Percentiles rank a stretch among this genome's conserved stretches.
Evolutionary conservation across 2,797 vertebrate species (phyloP).

Genomic region (Buphagus erythrorhynchus): DNA sequence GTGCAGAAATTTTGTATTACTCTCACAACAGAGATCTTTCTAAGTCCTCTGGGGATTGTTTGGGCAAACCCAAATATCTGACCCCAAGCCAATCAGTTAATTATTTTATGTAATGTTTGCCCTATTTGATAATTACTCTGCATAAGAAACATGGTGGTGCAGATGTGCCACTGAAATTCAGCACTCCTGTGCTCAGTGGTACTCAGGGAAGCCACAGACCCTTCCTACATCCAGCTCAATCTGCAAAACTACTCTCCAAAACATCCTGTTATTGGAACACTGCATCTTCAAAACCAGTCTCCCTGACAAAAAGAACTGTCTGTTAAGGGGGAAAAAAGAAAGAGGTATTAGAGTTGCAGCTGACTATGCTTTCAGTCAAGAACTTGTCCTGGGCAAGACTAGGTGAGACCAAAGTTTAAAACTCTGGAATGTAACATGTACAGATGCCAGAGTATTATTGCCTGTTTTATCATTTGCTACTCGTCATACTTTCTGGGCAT

Average conservation of each 20-base stretch:
- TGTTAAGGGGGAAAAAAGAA: accelerated
- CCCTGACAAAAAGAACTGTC: not conserved
- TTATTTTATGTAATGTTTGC: not conserved
- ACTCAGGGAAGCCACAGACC: not conserved
- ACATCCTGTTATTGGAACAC: not conserved
- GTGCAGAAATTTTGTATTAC: not conserved
- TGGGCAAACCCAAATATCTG: not conserved
- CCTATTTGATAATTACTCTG: not conserved
- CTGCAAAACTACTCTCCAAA: accelerated
- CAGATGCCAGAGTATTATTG: not conserved
- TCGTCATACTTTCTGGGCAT: not conserved
- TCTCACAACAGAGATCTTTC: not conserved
- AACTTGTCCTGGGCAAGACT: not conserved
- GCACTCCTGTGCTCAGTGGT: not conserved
- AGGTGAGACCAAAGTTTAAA: not conserved
- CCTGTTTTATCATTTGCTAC: not conserved
- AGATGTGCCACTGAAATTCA: not conserved
- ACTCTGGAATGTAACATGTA: not conserved
- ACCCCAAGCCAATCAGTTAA: not conserved
- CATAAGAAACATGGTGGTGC: not conserved
- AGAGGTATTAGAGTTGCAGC: not conserved
- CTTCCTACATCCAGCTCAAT: not conserved
- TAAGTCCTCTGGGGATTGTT: not conserved
- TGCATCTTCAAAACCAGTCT: not conserved
- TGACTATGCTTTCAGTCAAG: not conserved